Percentiles rank a stretch among this genome's conserved stretches.
These are phyloP conservation scores for Chloromyia formosa DNA, from an alignment of 2,888 invertebrate genomes.

Conservation along the genomic window DNA sequence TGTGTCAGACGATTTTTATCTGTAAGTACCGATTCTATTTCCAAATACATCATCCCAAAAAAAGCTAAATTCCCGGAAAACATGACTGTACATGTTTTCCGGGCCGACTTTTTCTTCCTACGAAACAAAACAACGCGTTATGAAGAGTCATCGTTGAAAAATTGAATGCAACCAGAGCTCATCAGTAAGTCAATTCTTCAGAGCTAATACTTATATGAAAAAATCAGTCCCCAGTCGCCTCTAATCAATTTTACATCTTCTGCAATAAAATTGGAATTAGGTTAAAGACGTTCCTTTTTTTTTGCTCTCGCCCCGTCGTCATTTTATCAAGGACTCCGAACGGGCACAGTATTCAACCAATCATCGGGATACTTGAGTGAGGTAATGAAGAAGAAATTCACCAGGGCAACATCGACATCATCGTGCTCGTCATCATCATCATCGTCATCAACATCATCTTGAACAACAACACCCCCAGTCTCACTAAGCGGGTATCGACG, in stretches of 20 bases:
- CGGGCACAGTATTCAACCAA: neutral
- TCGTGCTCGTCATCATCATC: constrained; percentile 12
- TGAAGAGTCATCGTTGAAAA: no score
- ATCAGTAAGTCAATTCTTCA: no score
- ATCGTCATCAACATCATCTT: neutral
- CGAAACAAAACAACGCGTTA: no score
- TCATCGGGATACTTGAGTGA: constrained; percentile 1
- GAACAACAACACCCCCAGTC: neutral
- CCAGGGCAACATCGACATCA: constrained; percentile 27
- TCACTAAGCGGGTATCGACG: neutral
- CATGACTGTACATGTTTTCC: no score
- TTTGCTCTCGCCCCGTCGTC: neutral
- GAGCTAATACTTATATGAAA: no score
- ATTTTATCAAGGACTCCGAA: constrained; percentile 4
- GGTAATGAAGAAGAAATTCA: constrained; percentile 27
- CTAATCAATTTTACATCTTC: constrained; percentile 7
- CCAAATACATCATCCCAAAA: no score
- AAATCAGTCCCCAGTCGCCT: no score
- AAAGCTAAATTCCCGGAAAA: no score
- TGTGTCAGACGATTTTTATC: no score
- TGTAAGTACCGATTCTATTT: no score
- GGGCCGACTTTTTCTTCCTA: no score
- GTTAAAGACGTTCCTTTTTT: constrained; percentile 6
- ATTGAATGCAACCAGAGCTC: no score
- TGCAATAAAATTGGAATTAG: constrained; percentile 8